Percentiles rank a stretch among this genome's conserved stretches.
phyloP scores from a whole-genome alignment of 2,113 vertebrate species.

The Oncorhynchus keta region DNA sequence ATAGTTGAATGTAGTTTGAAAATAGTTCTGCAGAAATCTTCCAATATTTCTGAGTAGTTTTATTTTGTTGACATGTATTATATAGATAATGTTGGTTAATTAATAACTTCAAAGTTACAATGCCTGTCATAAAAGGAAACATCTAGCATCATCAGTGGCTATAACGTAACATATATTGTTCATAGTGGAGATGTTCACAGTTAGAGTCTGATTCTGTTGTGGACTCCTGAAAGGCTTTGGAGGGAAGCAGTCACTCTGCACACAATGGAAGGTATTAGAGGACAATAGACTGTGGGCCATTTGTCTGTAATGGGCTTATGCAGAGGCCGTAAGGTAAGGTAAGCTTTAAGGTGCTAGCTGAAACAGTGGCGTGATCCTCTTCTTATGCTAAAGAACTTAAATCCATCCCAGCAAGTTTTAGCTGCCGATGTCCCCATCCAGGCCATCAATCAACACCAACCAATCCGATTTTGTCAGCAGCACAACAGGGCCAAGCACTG shows the following conservation, averaged over 20 bases:
- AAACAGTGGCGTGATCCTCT: neutral
- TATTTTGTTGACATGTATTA: neutral
- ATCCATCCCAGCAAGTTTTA: neutral
- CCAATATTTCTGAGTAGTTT: neutral
- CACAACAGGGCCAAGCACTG: constrained; percentile 32
- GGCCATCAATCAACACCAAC: constrained; percentile 48
- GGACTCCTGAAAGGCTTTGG: neutral
- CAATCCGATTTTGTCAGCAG: constrained; percentile 7
- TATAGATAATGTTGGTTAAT: no score
- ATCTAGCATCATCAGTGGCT: neutral
- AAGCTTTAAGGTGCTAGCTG: neutral
- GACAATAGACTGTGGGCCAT: neutral
- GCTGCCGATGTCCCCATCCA: neutral
- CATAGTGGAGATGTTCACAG: neutral
- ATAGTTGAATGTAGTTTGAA: neutral
- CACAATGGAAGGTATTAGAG: neutral
- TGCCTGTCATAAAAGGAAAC: neutral
- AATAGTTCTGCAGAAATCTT: neutral
- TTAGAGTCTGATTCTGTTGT: neutral
- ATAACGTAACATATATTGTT: neutral
- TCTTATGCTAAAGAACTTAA: neutral
- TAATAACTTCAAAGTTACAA: no score
- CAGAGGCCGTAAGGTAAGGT: neutral
- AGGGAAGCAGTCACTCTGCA: neutral
- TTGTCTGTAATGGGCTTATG: constrained; percentile 5